These are phyloP conservation scores for Drosophila austrosaltans DNA, from an alignment of 2,888 invertebrate species.

Conservation along the genomic window DNA sequence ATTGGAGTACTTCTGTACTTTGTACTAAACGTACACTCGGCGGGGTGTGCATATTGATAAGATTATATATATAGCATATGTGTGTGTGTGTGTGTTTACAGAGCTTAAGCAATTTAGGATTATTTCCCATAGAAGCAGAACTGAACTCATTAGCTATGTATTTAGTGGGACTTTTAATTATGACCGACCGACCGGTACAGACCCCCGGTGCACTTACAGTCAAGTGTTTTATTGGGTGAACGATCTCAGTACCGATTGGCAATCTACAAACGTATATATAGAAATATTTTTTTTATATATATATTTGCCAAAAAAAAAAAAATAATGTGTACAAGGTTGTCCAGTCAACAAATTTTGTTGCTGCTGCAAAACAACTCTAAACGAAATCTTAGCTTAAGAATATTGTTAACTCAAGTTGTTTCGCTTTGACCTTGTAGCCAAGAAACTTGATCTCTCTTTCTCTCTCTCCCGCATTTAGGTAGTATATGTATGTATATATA, in stretches of 20 bases:
- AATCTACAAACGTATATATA: background rate
- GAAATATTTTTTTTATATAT: no score
- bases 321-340: constrained; percentile 7
- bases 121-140: constrained; percentile 5
- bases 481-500: background rate
- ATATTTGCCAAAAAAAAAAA: constrained; percentile 1
- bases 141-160: constrained; percentile 6
- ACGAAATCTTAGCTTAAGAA: constrained; percentile 63
- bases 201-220: background rate
- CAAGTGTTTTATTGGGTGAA: constrained; percentile 5
- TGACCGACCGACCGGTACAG: background rate
- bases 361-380: constrained; percentile 38
- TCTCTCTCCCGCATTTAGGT: constrained; percentile 20
- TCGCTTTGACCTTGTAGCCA: constrained; percentile 54
- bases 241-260: background rate
- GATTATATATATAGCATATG: background rate
- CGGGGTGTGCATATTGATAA: constrained; percentile 7
- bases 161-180: constrained; percentile 9
- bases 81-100: no score
- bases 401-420: constrained; percentile 43
- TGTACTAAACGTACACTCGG: background rate
- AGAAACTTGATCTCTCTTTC: constrained; percentile 41
- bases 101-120: background rate
- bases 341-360: background rate
- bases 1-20: background rate